A percentile compares a stretch with the other conserved stretches of the same genome.
phyloP scores from a whole-genome alignment of 2,797 vertebrate genomes.

The Malurus splendens region DNA sequence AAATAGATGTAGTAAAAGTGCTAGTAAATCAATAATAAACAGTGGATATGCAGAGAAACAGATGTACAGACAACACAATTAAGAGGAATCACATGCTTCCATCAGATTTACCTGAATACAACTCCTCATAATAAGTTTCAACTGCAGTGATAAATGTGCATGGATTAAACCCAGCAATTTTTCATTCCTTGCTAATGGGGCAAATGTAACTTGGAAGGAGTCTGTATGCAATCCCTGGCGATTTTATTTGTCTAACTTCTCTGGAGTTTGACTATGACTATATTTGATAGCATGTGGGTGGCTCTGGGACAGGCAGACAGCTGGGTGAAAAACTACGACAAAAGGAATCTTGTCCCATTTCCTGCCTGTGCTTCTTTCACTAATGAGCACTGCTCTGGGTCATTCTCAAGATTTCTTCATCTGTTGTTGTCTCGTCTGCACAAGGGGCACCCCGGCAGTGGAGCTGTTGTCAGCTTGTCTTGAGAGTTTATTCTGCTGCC shows the following conservation, averaged over 20 bases:
- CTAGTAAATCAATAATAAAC: not conserved
- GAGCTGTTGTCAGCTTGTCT: slow-evolving; percentile 59
- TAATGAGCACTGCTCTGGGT: slow-evolving; percentile 44
- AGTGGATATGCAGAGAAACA: not conserved
- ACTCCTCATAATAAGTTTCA: not conserved
- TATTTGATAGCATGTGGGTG: slow-evolving; percentile 34
- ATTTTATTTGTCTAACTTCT: slow-evolving; percentile 14
- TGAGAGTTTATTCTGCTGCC: slow-evolving; percentile 36
- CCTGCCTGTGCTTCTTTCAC: slow-evolving; percentile 37
- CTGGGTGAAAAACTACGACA: slow-evolving; percentile 51
- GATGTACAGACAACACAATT: not conserved
- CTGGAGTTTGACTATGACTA: not conserved
- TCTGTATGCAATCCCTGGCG: slow-evolving; percentile 9
- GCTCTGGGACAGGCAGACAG: slow-evolving; percentile 28
- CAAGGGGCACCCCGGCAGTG: slow-evolving; percentile 47
- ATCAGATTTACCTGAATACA: slow-evolving; percentile 15
- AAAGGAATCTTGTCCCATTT: slow-evolving; percentile 41
- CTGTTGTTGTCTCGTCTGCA: slow-evolving; percentile 54
- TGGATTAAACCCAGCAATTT: slow-evolving; percentile 9
- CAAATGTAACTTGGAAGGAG: slow-evolving; percentile 21
- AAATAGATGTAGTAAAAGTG: not conserved
- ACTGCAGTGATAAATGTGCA: not conserved
- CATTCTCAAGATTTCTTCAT: slow-evolving; percentile 54
- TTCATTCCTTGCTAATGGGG: not conserved
- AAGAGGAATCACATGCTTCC: not conserved